Evolutionary conservation across 2,888 invertebrate species (phyloP).

Genomic region (Ormyrus pomaceus): DNA sequence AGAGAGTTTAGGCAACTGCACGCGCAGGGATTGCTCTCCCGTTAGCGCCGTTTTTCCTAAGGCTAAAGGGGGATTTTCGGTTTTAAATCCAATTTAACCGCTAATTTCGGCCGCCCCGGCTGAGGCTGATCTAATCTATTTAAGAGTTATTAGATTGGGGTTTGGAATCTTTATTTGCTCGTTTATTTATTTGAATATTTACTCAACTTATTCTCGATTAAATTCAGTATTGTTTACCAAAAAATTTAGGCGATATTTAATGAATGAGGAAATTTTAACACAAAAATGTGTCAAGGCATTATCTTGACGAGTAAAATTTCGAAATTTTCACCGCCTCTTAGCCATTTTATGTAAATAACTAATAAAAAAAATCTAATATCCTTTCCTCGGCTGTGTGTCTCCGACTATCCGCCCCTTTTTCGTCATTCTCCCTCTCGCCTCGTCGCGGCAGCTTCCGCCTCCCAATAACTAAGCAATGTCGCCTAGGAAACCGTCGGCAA

Average conservation of each 20-base stretch:
- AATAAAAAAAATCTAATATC: constrained; percentile 6
- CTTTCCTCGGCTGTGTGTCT: background rate
- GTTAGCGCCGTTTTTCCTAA: too few species aligned
- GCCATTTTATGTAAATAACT: constrained; percentile 6
- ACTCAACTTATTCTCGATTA: too few species aligned
- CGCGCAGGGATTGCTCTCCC: too few species aligned
- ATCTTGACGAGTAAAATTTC: background rate
- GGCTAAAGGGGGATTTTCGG: background rate
- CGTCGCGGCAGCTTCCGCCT: background rate
- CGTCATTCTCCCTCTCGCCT: background rate
- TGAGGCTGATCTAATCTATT: too few species aligned
- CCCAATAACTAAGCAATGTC: constrained; percentile 54
- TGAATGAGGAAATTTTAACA: background rate
- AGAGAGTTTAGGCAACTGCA: too few species aligned
- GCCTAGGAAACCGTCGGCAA: constrained; percentile 52
- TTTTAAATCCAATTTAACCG: constrained; percentile 33
- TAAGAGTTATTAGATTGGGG: too few species aligned
- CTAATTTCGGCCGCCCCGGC: background rate
- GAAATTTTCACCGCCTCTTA: background rate
- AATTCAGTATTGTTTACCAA: background rate
- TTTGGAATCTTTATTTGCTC: too few species aligned
- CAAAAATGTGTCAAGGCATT: background rate
- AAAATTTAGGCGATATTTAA: background rate
- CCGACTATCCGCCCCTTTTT: background rate
- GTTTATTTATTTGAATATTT: too few species aligned